Base-by-base conservation (phyloP, 2,888 invertebrate genomes). In the Pheosia tremula region DNA sequence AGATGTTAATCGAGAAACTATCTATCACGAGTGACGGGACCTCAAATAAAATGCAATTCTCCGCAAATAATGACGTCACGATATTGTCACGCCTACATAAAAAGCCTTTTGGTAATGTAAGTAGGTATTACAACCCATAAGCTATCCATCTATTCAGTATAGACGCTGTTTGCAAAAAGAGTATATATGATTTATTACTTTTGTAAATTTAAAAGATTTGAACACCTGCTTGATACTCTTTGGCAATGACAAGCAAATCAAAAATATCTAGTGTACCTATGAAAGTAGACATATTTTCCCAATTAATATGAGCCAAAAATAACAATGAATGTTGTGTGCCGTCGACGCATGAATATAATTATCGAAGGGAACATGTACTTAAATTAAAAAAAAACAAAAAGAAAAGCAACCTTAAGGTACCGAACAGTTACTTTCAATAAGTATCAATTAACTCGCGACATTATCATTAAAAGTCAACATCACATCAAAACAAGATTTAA, bases 401-500 rank as follows among this genome's bases (percentile, higher is more conserved):
- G 3, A 43, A 43, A 0, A 43, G 1, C 9, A 9, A 7, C 9
- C 9, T 24, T 24, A 43, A 2, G 9, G 4, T 43, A 3, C 0
- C 9, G 24, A 24, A 2, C 47, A 24, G 24, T 49, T 49, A 50
- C n/a, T 50, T 50, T 50, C 50, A 50, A 50, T 50, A 7, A 7
- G 50, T 24, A 8, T 50, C 9, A 50, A 50, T 24, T 50, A 50
- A 24, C 24, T 50, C 2, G 4, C 2, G 50, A 24, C 24, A 50
- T 50, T 50, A 50, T 10, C 10, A 13, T 52, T 8, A 38, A 37
- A 67, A 56, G 63, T 63, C 66, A 65, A 66, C 64, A 54, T 38
- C 65, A 70, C 74, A 77, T 77, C 71, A 74, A 75, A 72, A 69
- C 58, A 56, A 67, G 73, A 72, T 70, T 68, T 67, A 72, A 74